These are phyloP conservation scores for Anneissia japonica DNA, from an alignment of 35 echinoderm and acorn worm genomes.

Conservation along the genomic window DNA sequence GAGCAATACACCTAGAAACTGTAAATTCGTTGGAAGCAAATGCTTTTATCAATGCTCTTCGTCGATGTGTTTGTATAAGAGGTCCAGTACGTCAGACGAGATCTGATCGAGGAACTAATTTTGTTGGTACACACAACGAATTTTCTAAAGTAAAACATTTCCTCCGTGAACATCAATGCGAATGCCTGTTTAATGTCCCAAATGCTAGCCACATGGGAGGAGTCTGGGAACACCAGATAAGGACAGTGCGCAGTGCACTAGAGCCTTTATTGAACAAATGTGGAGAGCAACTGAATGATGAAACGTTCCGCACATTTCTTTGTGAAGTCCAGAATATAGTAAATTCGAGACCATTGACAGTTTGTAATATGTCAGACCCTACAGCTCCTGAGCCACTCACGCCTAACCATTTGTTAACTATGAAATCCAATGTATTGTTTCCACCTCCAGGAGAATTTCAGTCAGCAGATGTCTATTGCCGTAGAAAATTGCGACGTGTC, in stretches of 20 bases:
- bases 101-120: not conserved
- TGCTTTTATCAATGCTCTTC: not conserved
- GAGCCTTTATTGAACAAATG: not conserved
- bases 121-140: not conserved
- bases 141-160: too few species aligned
- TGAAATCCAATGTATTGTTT: slow-evolving; percentile 49
- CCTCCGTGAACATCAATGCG: too few species aligned
- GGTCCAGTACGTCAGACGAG: not conserved
- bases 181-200: slow-evolving; percentile 35
- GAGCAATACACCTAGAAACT: slow-evolving; percentile 18
- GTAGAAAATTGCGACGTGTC: slow-evolving; percentile 38
- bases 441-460: slow-evolving; percentile 60
- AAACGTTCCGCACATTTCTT: not conserved
- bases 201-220: slow-evolving; percentile 33
- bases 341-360: not conserved
- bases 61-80: not conserved
- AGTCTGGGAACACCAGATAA: slow-evolving; percentile 51
- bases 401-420: slow-evolving; percentile 47
- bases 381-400: slow-evolving; percentile 36
- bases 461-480: slow-evolving; percentile 19
- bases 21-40: not conserved
- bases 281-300: not conserved
- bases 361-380: not conserved
- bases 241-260: slow-evolving; percentile 20
- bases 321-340: not conserved